Evolutionary conservation across 1,140 invertebrate genomes (phyloP), one percentile per base, ranked within the genome.

Genomic region (Drosophila tsacasi): DNA sequence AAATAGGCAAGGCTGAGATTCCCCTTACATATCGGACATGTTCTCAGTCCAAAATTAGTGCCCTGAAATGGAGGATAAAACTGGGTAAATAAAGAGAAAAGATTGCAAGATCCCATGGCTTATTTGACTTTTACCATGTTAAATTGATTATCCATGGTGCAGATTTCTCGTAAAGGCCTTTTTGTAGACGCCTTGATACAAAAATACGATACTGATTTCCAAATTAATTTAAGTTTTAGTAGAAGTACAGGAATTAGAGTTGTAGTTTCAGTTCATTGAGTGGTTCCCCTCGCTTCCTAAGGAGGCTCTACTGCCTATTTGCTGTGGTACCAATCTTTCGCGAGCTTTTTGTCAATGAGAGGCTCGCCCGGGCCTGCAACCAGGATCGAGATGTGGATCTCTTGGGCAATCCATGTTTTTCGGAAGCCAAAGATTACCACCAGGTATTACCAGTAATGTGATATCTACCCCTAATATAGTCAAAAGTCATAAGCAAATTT

Each of bases 1-100:
- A 61, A 78, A 67, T 46, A 54, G 67, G 42, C 78, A 54, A 64
- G 69, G 35, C 74, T 25, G 17, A 32, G 55, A 25, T 12, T 58
- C 17, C 5, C 8, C 54, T 37, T 37, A 37, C 15, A 55, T 52
- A 61, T 73, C 46, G 10, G 46, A n/a, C 37, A 23, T 73, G 54
- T 61, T 52, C 39, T 21, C 17, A 25, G 27, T 21, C 27, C 12
- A 13, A 60, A 39, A 40, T 27, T 25, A 13, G 37, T 25, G 32
- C 13, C 64, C n/a, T 19, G 4, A 15, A 32, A 17, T 5, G 3
- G 0, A 17, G 15, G 15, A 15, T 49, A 17, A 2, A 25, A 17
- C 15, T 49, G 3, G 21, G 7, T 13, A 25, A n/a, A 13, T 39
- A 39, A 13, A 2, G 15, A 5, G 8, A 4, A 37, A 17, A 2